Evolutionary conservation across 2,888 invertebrate species (phyloP), one percentile per base, ranked within the genome.

Genomic region (Prenolepis imparis): DNA sequence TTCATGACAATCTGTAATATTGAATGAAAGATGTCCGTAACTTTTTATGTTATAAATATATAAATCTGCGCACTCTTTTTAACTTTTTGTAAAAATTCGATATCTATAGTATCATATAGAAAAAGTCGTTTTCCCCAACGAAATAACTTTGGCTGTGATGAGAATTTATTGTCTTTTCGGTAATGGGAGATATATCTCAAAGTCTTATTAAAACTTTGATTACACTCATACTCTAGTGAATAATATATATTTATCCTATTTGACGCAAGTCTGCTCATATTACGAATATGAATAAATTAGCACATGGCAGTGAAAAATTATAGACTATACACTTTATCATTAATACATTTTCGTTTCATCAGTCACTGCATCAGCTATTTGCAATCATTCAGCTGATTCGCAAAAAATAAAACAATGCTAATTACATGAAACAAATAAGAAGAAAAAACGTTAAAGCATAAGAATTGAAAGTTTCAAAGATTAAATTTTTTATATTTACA

Each of bases 241-340:
- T 83, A 44, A 83, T 59, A 73, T 52, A 83, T 59, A 73, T 52
- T 39, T 64, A 63, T 61, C 9, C 12, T 66, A 32, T 67, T 68
- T 5, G 39, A 70, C n/a, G 41, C 61, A 70, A 55, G 63, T 1
- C 41, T 67, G 63, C 6, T 39, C 39, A 5, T 41, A 63, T 81
- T 73, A 59, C n/a, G 48, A 68, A 32, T 41, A 44, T 55, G 72
- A 78, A 83, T 52, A 85, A 89, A 85, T 85, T 57, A 83, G 83
- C 75, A 44, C 55, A 72, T 85, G 91, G 90, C 91, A 90, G 91
- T 90, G 91, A 82, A 82, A 91, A 91, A 87, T 89, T 86, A 90
- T 87, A 84, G 36, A 36, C 73, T 84, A 83, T 70, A 24, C 67
- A 77, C 70, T 83, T 66, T 73, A 67, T 73, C 52, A 28, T 80